Conservation (phyloP, 1,140 invertebrate species). For the Octopus bimaculoides region DNA sequence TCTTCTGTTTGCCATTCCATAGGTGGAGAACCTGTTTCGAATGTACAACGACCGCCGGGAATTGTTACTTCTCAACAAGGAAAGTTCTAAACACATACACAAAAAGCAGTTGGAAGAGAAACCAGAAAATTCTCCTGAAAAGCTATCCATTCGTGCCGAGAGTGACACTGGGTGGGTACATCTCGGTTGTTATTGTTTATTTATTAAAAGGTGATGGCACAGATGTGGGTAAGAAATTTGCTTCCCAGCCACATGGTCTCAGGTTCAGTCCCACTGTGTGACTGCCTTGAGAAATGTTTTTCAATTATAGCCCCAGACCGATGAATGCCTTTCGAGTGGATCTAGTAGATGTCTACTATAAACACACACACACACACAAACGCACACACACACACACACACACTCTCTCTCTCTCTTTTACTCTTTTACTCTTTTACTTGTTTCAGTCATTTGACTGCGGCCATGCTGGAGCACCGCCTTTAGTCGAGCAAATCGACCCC, state of each 20-base stretch:
- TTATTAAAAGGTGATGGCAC: background rate
- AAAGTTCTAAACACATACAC: constrained; percentile 21
- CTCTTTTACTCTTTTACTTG: too few relatives aligned
- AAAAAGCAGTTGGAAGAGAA: constrained; percentile 24
- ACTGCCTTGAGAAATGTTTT: background rate
- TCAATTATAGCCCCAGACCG: too few relatives aligned
- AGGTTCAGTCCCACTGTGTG: background rate
- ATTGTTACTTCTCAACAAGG: constrained; percentile 33
- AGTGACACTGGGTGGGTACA: constrained; percentile 36
- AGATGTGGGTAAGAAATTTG: background rate
- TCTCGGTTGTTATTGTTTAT: background rate
- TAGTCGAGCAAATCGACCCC: too few relatives aligned
- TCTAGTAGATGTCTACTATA: too few relatives aligned
- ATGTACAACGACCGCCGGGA: constrained; percentile 52
- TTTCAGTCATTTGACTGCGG: too few relatives aligned
- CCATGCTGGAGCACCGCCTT: too few relatives aligned
- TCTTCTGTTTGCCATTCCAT: constrained; percentile 1
- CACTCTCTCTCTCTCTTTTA: too few relatives aligned
- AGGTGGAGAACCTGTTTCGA: constrained; percentile 56
- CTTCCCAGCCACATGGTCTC: background rate
- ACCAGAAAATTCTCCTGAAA: constrained; percentile 26
- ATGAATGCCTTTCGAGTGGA: too few relatives aligned
- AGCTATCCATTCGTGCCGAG: constrained; percentile 36
- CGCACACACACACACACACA: too few relatives aligned
- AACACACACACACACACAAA: too few relatives aligned